Conservation (phyloP, 2,113 vertebrate genomes). For the Bufo bufo region DNA sequence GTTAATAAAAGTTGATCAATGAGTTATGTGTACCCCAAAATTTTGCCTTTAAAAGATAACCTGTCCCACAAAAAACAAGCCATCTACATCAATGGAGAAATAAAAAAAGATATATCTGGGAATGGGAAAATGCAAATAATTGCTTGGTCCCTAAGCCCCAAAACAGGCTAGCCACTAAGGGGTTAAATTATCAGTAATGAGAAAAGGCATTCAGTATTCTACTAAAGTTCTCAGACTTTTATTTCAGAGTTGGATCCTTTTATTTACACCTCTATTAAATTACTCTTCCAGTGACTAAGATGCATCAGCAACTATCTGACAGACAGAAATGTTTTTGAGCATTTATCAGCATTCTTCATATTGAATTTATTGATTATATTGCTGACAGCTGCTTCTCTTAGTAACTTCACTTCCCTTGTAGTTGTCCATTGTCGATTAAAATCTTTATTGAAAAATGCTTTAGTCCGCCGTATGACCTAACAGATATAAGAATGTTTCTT, state of each 20-base stretch:
- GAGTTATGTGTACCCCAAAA: too few relatives aligned
- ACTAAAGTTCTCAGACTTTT: background rate
- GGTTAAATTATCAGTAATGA: background rate
- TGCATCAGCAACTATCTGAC: background rate
- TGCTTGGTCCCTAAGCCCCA: too few relatives aligned
- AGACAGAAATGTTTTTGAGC: background rate
- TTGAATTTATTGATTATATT: background rate
- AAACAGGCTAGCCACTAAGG: too few relatives aligned
- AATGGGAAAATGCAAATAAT: too few relatives aligned
- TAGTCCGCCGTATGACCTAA: background rate
- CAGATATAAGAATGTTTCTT: background rate
- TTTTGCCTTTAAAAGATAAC: too few relatives aligned
- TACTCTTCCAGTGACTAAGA: background rate
- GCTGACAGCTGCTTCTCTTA: background rate
- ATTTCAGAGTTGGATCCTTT: background rate
- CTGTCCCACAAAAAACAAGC: too few relatives aligned
- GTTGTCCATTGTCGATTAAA: too few relatives aligned
- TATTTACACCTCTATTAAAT: background rate
- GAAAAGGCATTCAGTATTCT: background rate
- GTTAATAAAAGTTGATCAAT: too few relatives aligned
- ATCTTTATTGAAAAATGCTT: background rate
- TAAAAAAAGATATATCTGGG: too few relatives aligned
- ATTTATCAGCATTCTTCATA: background rate
- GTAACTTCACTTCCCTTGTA: background rate
- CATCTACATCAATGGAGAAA: too few relatives aligned